Base-by-base conservation (phyloP, 2,113 vertebrate genomes). In the Nematolebias whitei region DNA sequence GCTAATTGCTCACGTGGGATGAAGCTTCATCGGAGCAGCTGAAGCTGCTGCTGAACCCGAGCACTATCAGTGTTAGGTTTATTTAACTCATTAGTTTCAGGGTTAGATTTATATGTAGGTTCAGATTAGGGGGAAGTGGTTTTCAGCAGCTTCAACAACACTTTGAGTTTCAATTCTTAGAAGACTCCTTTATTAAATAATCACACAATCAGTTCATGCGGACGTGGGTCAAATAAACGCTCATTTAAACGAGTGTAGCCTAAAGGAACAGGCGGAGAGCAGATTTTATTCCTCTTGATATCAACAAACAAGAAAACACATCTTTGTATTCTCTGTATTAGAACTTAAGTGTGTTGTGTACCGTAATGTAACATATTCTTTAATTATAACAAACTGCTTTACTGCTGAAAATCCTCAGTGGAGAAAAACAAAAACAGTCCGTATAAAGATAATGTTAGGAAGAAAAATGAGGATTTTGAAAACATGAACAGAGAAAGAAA, bases 1-100 rank as follows among this genome's bases (percentile, higher is more conserved):
- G 16, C 51, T 78, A 76, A 73, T 81, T 80, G 63, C 70, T 81
- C 65, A 53, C 55, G 53, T 66, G 56, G 74, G 78, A 70, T 32
- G 78, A 71, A 48, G 79, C 71, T 63, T 51, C 5, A 3, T 39
- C 68, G 40, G 41, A 41, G 72, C 35, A 44, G 68, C 48, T 47
- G 57, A n/a, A 59, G 54, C 41, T 38, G 47, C 49, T 32, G 50
- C 48, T 59, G 32, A 48, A 15, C 58, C 11, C 3, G 52, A 52
- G 35, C 26, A 2, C 51, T 39, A 44, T 41, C 41, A 5, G 29
- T 51, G 68, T 71, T 53, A 53, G 45, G 71, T 78, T 63, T 47
- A 23, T 68, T 79, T 19, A 66, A 74, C 74, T 44, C 23, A 74
- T 82, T 65, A 63, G 55, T 58, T 74, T 66, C 63, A 56, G 67